A percentile compares a stretch with the other conserved stretches of the same genome.
Evolutionary conservation across 2,797 vertebrate genomes (phyloP).

Genomic region (Pygocentrus nattereri): DNA sequence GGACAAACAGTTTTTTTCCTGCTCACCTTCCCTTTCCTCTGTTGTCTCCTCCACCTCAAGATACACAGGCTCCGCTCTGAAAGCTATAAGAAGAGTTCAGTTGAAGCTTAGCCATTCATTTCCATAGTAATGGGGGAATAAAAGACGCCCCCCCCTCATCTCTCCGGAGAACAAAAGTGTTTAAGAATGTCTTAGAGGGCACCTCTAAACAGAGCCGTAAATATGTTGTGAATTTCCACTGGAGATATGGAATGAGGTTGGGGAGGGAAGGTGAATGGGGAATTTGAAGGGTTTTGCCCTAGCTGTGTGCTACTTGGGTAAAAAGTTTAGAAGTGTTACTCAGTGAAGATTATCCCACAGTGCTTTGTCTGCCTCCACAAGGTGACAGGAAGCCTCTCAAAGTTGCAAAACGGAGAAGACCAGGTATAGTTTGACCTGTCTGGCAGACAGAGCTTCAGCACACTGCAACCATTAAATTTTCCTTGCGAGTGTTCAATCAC

Average conservation of each 20-base stretch:
- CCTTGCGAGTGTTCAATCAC: slow-evolving; percentile 41
- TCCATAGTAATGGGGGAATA: slow-evolving; percentile 56
- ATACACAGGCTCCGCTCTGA: slow-evolving; percentile 46
- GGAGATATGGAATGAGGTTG: slow-evolving; percentile 10
- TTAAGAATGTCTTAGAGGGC: slow-evolving; percentile 41
- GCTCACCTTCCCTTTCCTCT: slow-evolving; percentile 29
- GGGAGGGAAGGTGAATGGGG: background rate
- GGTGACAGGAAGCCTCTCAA: slow-evolving; percentile 31
- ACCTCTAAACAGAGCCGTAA: slow-evolving; percentile 43
- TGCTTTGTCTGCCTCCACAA: slow-evolving; percentile 13
- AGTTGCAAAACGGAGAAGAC: background rate
- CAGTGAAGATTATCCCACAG: background rate
- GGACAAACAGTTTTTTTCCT: slow-evolving; percentile 52
- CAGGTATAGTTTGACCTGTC: slow-evolving; percentile 44
- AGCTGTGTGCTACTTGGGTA: slow-evolving; percentile 18
- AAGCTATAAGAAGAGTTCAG: slow-evolving; percentile 48
- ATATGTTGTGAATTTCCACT: slow-evolving; percentile 40
- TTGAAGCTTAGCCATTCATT: slow-evolving; percentile 48
- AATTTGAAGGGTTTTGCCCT: slow-evolving; percentile 17
- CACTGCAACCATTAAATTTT: slow-evolving; percentile 23
- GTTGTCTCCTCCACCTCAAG: slow-evolving; percentile 43
- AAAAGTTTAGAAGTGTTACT: slow-evolving; percentile 23
- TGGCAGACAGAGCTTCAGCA: slow-evolving; percentile 19
- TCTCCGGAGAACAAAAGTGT: slow-evolving; percentile 46
- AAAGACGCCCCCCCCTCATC: slow-evolving; percentile 35